Evolutionary conservation across 2,888 invertebrate species (phyloP).

Genomic region (Nephrotoma guestfalica): DNA sequence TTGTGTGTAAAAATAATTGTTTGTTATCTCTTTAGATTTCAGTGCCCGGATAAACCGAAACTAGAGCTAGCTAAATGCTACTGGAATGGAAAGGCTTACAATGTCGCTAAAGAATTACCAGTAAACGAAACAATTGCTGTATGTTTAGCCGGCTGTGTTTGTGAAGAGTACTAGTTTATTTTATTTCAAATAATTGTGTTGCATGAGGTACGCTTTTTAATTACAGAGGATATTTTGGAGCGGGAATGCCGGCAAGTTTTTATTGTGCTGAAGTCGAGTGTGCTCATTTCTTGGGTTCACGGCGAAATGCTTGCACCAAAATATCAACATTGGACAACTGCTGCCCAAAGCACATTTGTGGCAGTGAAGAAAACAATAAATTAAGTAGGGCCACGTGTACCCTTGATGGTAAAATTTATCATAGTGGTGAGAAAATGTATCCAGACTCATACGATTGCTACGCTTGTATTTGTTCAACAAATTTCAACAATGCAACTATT

Average conservation of each 20-base stretch:
- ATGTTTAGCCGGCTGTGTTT: not conserved
- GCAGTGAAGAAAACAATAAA: slow-evolving; percentile 19
- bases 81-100: not conserved
- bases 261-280: not conserved
- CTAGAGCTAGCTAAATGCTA: not conserved
- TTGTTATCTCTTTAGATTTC: not conserved
- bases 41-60: not conserved
- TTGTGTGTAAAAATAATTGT: no score
- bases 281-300: not conserved
- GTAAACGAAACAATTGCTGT: not conserved
- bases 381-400: slow-evolving; percentile 22
- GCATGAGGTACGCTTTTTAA: not conserved
- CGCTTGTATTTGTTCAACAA: slow-evolving; percentile 10
- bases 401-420: slow-evolving; percentile 34
- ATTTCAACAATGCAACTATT: slow-evolving; percentile 9
- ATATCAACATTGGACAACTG: slow-evolving; percentile 7
- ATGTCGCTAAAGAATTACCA: not conserved
- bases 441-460: slow-evolving; percentile 27
- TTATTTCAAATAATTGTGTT: not conserved
- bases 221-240: not conserved
- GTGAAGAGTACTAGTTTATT: not conserved
- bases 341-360: slow-evolving; percentile 11
- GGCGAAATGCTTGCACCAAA: not conserved
- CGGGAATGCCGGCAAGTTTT: not conserved
- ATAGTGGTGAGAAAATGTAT: slow-evolving; percentile 35